These are phyloP conservation scores for Paracanthobrama guichenoti DNA, from an alignment of 2,113 vertebrate genomes.

Conservation along the genomic window DNA sequence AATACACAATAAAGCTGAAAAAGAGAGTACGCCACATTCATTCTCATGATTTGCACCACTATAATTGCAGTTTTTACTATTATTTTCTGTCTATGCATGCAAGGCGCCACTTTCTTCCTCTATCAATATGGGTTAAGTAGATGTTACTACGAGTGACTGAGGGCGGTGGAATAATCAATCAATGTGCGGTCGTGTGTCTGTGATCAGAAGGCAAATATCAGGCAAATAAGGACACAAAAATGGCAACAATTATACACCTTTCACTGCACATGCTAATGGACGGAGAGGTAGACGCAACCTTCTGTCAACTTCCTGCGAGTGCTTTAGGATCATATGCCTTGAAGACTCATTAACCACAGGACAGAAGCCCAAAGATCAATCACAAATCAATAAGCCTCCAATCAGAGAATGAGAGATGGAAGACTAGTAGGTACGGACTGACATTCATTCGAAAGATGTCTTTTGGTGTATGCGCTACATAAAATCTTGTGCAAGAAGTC, in stretches of 20 bases:
- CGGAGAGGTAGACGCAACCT: constrained; percentile 1
- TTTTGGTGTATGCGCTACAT: background rate
- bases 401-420: background rate
- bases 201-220: background rate
- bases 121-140: background rate
- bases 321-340: constrained; percentile 11
- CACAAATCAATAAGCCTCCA: constrained; percentile 32
- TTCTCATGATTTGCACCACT: background rate
- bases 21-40: background rate
- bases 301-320: constrained; percentile 49
- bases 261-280: constrained; percentile 47
- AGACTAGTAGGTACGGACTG: background rate
- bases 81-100: background rate
- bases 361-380: background rate
- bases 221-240: constrained; percentile 27
- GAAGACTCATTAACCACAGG: constrained; percentile 25
- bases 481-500: background rate
- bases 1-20: constrained; percentile 5
- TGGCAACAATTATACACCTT: constrained; percentile 23
- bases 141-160: background rate
- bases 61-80: background rate
- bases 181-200: background rate
- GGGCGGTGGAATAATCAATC: constrained; percentile 17
- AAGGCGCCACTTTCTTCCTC: background rate
- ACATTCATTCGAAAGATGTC: background rate